These are phyloP conservation scores for Poecile montanus DNA, from an alignment of 2,797 vertebrate species.

Conservation along the genomic window DNA sequence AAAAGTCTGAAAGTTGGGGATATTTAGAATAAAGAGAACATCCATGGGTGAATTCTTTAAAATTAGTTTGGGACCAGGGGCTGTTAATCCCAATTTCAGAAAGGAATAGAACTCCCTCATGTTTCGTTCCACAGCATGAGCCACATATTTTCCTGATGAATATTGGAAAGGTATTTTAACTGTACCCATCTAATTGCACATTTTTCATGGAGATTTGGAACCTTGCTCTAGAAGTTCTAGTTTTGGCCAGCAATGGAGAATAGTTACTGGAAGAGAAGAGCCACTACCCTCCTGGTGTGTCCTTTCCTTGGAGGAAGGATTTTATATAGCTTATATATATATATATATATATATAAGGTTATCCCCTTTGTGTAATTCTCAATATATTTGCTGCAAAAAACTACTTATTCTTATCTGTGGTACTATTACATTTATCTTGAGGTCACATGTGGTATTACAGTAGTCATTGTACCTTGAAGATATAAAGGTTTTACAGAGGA, in stretches of 20 bases:
- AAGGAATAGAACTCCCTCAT: background rate
- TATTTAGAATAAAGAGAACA: background rate
- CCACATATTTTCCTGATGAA: background rate
- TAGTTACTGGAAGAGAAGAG: background rate
- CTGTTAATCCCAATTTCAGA: background rate
- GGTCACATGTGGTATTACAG: background rate
- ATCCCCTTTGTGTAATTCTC: background rate
- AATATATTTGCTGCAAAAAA: background rate
- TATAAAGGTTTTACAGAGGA: background rate
- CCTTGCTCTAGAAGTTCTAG: background rate
- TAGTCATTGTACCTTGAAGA: background rate
- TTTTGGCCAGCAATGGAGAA: background rate
- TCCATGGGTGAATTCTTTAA: background rate
- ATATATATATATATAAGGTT: background rate
- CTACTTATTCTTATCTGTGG: background rate
- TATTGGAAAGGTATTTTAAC: background rate
- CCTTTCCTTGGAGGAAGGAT: background rate
- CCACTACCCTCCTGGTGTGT: background rate
- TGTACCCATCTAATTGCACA: background rate
- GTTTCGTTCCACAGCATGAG: background rate
- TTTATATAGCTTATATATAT: background rate
- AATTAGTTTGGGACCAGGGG: background rate
- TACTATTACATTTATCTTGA: background rate
- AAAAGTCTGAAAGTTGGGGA: background rate
- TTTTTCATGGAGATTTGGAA: background rate